A percentile compares a stretch with the other conserved stretches of the same genome.
Conservation (phyloP, 2,888 invertebrate genomes). For the Polydrusus cervinus region DNA sequence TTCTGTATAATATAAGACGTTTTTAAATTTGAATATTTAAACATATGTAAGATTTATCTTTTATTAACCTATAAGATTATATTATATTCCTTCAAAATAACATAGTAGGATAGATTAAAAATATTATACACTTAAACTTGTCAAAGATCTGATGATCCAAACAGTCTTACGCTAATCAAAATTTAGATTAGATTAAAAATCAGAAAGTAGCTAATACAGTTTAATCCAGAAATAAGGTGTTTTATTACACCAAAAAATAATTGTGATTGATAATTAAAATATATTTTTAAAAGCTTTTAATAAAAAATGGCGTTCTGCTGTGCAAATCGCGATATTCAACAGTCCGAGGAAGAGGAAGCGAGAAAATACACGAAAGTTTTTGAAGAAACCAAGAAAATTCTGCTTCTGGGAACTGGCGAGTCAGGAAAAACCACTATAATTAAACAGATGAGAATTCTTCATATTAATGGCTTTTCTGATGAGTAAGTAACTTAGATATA, state of each 20-base stretch:
- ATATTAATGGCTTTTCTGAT: constrained; percentile 84
- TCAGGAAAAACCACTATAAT: constrained; percentile 90
- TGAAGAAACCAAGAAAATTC: constrained; percentile 73
- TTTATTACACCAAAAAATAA: constrained; percentile 27
- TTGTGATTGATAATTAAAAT: constrained; percentile 19
- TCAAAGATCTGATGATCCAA: constrained; percentile 23
- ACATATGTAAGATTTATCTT: not conserved
- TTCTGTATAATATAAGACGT: too few species aligned
- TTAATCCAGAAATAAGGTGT: constrained; percentile 28
- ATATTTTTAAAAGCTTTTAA: not conserved
- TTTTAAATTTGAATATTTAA: too few species aligned
- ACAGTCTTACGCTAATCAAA: constrained; percentile 17
- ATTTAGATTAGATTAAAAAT: constrained; percentile 40
- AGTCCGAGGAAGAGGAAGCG: constrained; percentile 56
- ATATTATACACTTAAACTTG: constrained; percentile 13
- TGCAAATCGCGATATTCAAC: constrained; percentile 20
- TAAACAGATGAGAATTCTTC: constrained; percentile 90
- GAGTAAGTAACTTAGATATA: constrained; percentile 75
- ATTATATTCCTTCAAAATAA: not conserved
- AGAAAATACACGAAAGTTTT: constrained; percentile 60
- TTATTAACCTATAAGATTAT: not conserved
- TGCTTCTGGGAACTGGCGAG: constrained; percentile 83
- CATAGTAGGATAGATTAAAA: not conserved
- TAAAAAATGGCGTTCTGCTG: constrained; percentile 46
- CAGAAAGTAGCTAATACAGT: constrained; percentile 28